Base-by-base conservation (phyloP, 53 echinoderm and acorn worm genomes). In the Paracentrotus lividus region DNA sequence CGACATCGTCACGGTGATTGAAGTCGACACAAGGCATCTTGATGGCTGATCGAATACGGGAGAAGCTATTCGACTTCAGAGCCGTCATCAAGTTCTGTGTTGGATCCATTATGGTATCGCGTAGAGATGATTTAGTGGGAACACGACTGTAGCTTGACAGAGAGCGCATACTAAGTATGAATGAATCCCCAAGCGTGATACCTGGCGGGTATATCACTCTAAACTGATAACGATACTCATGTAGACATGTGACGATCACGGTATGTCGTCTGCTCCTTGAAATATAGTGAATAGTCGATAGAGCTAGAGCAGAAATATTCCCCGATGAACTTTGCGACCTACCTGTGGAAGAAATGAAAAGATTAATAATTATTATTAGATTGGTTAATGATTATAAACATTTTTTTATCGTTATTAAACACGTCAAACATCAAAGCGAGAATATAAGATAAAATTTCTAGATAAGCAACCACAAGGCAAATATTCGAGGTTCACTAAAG, bases 21-120 rank as follows among this genome's bases (percentile, higher is more conserved):
- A 96, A 53, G 90, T 97, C 91, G 4, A 98, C 85, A 29, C 95
- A 94, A 0, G 97, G 95, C 76, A 94, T 90, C 29, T 92, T 93
- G 78, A 98, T 75, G 51, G 98, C 97, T 0, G 98, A 94, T 36
- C 95, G 95, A n/a, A 98, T 98, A 14, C 96, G 95, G 1, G 95
- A 90, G 81, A 96, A 96, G 66, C 96, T 98, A 93, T 95, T 96
- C 31, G 93, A 94, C 56, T 94, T 94, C 81, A 98, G 84, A n/a
- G 95, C 94, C 27, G 94, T 93, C 44, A 94, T 49, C 26, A 98
- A 72, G 56, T 96, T 93, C 88, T 96, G 94, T 42, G 94, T 98
- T 0, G 98, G 95, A 76, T 97, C 94, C 54, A 67, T 86, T 66
- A 95, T 84, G 26, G 90, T 93, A 49, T 94, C 93, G n/a, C 95